phyloP scores from a whole-genome alignment of 2,888 invertebrate species.

The Caenorhabditis panamensis region DNA sequence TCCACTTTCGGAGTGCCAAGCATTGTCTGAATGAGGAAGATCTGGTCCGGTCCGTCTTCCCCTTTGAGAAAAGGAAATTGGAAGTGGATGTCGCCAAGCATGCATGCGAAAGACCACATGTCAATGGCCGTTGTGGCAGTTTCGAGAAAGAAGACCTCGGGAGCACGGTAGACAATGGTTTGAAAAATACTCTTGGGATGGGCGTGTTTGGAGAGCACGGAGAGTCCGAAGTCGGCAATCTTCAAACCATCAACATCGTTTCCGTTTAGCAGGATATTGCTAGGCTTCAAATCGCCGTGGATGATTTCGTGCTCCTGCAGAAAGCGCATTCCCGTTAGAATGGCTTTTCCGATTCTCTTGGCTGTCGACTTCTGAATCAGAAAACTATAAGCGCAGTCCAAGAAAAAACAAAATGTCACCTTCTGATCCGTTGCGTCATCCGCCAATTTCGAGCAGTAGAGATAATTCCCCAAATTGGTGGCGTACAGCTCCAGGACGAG shows the following conservation, averaged over 20 bases:
- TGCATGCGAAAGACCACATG: not conserved
- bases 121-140: not conserved
- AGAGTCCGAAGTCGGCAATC: slow-evolving; percentile 8
- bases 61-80: too few species aligned
- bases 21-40: too few species aligned
- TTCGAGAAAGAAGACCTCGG: slow-evolving; percentile 9
- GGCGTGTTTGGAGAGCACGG: not conserved
- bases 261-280: slow-evolving; percentile 1
- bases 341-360: too few species aligned
- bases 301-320: not conserved
- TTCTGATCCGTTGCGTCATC: too few species aligned
- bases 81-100: not conserved
- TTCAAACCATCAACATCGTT: slow-evolving; percentile 3
- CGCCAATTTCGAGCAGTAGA: too few species aligned
- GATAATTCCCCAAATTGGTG: not conserved
- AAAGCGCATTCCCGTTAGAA: too few species aligned
- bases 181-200: not conserved
- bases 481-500: not conserved
- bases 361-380: too few species aligned
- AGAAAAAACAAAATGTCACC: too few species aligned
- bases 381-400: too few species aligned
- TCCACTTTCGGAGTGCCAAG: too few species aligned
- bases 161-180: slow-evolving; percentile 1
- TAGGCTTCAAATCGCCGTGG: slow-evolving; percentile 20
- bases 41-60: too few species aligned